Percentiles rank a stretch among this genome's conserved stretches.
Evolutionary conservation across 2,888 invertebrate species (phyloP).

Genomic region (Aproaerema taeniolella): DNA sequence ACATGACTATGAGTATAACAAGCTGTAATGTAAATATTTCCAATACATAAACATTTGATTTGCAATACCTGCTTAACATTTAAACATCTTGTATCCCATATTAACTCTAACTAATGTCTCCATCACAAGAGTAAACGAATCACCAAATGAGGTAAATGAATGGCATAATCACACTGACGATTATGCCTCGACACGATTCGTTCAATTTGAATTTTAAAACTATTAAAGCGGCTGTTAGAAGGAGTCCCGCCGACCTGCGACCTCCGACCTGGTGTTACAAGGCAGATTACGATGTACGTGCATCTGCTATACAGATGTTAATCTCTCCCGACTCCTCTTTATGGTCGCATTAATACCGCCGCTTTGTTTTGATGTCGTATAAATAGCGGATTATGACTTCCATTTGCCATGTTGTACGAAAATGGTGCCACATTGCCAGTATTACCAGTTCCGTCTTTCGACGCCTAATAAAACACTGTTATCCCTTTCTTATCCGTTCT

Average conservation of each 20-base stretch:
- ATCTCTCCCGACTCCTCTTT: slow-evolving; percentile 47
- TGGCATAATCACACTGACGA: slow-evolving; percentile 28
- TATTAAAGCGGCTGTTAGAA: slow-evolving; percentile 22
- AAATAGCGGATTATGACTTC: slow-evolving; percentile 53
- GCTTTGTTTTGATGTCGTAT: slow-evolving; percentile 56
- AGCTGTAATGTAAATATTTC: no score
- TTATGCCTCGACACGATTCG: slow-evolving; percentile 22
- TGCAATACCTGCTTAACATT: no score
- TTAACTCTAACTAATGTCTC: no score
- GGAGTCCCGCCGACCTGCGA: slow-evolving; percentile 31
- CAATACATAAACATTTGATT: no score
- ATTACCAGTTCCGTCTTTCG: slow-evolving; percentile 54
- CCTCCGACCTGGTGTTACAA: slow-evolving; percentile 31
- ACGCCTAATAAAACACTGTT: slow-evolving; percentile 14
- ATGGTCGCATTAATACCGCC: slow-evolving; percentile 41
- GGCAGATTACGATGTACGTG: slow-evolving; percentile 44
- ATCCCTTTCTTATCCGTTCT: slow-evolving; percentile 21
- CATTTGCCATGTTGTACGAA: slow-evolving; percentile 37
- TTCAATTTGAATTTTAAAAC: slow-evolving; percentile 42
- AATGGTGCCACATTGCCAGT: no score
- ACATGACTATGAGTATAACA: no score
- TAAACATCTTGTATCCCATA: no score
- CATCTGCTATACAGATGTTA: slow-evolving; percentile 56
- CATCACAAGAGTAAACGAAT: no score
- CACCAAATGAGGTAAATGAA: slow-evolving; percentile 15